Evolutionary conservation across 2,113 vertebrate genomes (phyloP).

Genomic region (Cottus gobio): DNA sequence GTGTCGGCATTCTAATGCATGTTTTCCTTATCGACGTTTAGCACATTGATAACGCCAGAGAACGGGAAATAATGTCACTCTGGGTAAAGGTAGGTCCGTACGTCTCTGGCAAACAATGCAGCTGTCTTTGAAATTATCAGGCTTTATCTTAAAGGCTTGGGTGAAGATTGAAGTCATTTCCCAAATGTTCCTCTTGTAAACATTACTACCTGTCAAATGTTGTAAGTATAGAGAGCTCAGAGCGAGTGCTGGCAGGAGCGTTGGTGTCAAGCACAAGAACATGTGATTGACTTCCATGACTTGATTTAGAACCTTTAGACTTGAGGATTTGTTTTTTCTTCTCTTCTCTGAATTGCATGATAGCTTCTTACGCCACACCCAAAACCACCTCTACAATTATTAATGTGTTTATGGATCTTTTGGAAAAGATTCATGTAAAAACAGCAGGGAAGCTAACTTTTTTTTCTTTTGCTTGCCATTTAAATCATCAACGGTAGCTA

Average conservation of each 20-base stretch:
- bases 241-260: not conserved
- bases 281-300: not conserved
- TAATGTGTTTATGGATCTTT: not conserved
- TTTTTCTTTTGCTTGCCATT: not conserved
- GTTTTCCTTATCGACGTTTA: slow-evolving; percentile 80
- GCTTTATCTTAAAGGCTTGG: slow-evolving; percentile 43
- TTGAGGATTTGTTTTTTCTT: too few relatives aligned
- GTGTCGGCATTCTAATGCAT: slow-evolving; percentile 79
- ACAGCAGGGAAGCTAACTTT: not conserved
- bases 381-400: not conserved
- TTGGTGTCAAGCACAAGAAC: not conserved
- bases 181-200: slow-evolving; percentile 23
- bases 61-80: slow-evolving; percentile 68
- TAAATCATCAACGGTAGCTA: not conserved
- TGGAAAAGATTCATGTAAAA: not conserved
- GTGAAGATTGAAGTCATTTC: slow-evolving; percentile 30
- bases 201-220: slow-evolving; percentile 22
- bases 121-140: slow-evolving; percentile 63
- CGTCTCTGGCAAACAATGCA: slow-evolving; percentile 65
- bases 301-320: too few relatives aligned
- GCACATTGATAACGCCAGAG: slow-evolving; percentile 71
- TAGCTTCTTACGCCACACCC: not conserved
- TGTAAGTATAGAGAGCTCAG: not conserved
- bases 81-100: slow-evolving; percentile 52
- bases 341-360: not conserved